These are phyloP conservation scores for Sisor rabdophorus DNA, from an alignment of 2,113 vertebrate species.

Conservation along the genomic window DNA sequence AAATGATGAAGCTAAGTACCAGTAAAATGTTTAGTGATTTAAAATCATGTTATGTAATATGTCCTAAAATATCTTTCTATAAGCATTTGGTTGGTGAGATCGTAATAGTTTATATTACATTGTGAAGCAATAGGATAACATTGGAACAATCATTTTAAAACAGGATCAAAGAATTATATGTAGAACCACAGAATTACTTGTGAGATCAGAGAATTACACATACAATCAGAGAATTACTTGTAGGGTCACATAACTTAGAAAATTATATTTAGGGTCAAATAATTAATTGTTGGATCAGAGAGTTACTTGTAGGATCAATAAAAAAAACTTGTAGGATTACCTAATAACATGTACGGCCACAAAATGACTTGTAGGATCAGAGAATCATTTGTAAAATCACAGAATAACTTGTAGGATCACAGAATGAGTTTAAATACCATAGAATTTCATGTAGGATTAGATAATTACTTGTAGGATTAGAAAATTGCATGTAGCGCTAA, in stretches of 20 bases:
- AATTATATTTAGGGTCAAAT: too few relatives aligned
- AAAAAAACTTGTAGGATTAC: constrained; percentile 42
- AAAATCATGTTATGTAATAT: not conserved
- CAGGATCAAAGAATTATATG: too few relatives aligned
- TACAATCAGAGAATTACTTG: constrained; percentile 42
- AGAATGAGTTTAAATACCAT: too few relatives aligned
- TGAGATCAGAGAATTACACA: constrained; percentile 24
- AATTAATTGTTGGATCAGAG: too few relatives aligned
- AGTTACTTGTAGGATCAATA: too few relatives aligned
- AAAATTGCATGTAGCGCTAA: too few relatives aligned
- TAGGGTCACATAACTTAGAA: not conserved
- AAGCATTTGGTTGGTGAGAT: not conserved
- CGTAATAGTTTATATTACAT: not conserved
- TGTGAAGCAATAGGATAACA: too few relatives aligned
- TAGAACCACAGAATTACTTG: too few relatives aligned
- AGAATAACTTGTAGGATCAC: constrained; percentile 36
- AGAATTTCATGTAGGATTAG: too few relatives aligned
- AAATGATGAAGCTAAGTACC: not conserved
- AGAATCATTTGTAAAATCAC: constrained; percentile 23
- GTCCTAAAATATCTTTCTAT: too few relatives aligned
- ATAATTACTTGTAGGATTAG: too few relatives aligned
- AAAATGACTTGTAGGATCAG: constrained; percentile 34
- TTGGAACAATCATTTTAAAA: too few relatives aligned
- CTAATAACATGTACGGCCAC: constrained; percentile 36
- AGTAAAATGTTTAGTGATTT: not conserved